phyloP scores from a whole-genome alignment of 1,140 invertebrate genomes.

The Drosophila micromelanica region DNA sequence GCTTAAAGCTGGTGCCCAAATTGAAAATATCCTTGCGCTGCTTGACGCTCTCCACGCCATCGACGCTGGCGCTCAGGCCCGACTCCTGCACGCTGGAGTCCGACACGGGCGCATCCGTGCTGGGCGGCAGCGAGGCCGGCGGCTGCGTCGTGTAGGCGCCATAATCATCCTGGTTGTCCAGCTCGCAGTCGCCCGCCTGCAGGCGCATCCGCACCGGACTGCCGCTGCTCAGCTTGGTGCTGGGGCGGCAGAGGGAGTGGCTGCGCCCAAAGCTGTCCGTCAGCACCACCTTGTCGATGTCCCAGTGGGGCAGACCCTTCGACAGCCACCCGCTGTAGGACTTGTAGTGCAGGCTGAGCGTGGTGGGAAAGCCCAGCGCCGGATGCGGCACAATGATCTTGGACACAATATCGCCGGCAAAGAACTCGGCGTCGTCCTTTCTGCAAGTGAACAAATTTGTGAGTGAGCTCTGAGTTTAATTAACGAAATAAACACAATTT shows the following conservation, averaged over 20 bases:
- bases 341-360: conserved; percentile 91
- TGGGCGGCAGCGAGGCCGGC: conserved; percentile 20
- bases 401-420: conserved; percentile 89
- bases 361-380: conserved; percentile 89
- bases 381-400: conserved; percentile 95
- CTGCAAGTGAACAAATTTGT: conserved; percentile 75
- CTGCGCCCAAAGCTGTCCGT: conserved; percentile 94
- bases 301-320: conserved; percentile 91
- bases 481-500: too few relatives aligned
- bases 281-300: conserved; percentile 92
- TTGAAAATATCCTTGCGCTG: conserved; percentile 80
- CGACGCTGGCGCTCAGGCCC: conserved; percentile 48
- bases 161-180: conserved; percentile 84
- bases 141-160: conserved; percentile 67
- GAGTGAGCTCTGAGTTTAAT: too few relatives aligned
- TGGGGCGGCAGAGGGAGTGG: conserved; percentile 91
- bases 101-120: conserved; percentile 40
- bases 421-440: conserved; percentile 91
- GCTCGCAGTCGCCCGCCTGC: conserved; percentile 90
- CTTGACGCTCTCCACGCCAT: conserved; percentile 72
- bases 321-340: conserved; percentile 96
- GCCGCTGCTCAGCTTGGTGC: conserved; percentile 90
- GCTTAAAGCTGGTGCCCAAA: conserved; percentile 76
- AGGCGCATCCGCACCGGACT: conserved; percentile 89
- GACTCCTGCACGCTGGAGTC: conserved; percentile 76